These are phyloP conservation scores for Stenotaenia linearis DNA, from an alignment of 2,888 invertebrate genomes.

Conservation along the genomic window DNA sequence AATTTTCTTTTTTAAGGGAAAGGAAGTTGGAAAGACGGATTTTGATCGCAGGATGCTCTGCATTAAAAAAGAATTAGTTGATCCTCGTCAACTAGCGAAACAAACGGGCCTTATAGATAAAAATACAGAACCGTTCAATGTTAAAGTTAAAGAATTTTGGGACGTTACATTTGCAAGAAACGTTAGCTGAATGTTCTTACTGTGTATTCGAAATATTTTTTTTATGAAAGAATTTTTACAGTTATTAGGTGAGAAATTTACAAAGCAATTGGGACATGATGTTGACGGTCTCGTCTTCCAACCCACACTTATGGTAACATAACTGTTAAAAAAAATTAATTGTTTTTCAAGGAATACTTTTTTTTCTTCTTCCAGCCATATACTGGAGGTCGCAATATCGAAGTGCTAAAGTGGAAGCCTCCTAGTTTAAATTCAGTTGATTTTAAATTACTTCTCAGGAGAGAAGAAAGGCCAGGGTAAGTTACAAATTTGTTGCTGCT, in stretches of 20 bases:
- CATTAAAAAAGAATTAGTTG: slow-evolving; percentile 59
- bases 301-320: slow-evolving; percentile 69
- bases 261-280: slow-evolving; percentile 77
- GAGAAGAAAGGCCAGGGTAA: slow-evolving; percentile 7
- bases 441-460: slow-evolving; percentile 73
- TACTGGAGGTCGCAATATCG: slow-evolving; percentile 68
- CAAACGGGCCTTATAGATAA: slow-evolving; percentile 66
- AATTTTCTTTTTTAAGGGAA: slow-evolving; percentile 48
- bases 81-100: slow-evolving; percentile 66
- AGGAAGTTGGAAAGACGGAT: slow-evolving; percentile 66
- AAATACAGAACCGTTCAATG: slow-evolving; percentile 77
- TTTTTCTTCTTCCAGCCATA: slow-evolving; percentile 62
- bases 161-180: slow-evolving; percentile 54
- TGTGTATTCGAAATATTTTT: neutral
- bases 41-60: slow-evolving; percentile 73
- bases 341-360: neutral
- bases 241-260: slow-evolving; percentile 68
- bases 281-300: slow-evolving; percentile 98
- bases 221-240: neutral
- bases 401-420: slow-evolving; percentile 97
- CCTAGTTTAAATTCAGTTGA: slow-evolving; percentile 89
- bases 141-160: slow-evolving; percentile 88
- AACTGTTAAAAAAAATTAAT: neutral
- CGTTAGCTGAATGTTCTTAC: neutral
- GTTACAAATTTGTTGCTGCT: slow-evolving; percentile 33